These are phyloP conservation scores for Eilema sororculum DNA, from an alignment of 2,888 invertebrate genomes.

Conservation along the genomic window DNA sequence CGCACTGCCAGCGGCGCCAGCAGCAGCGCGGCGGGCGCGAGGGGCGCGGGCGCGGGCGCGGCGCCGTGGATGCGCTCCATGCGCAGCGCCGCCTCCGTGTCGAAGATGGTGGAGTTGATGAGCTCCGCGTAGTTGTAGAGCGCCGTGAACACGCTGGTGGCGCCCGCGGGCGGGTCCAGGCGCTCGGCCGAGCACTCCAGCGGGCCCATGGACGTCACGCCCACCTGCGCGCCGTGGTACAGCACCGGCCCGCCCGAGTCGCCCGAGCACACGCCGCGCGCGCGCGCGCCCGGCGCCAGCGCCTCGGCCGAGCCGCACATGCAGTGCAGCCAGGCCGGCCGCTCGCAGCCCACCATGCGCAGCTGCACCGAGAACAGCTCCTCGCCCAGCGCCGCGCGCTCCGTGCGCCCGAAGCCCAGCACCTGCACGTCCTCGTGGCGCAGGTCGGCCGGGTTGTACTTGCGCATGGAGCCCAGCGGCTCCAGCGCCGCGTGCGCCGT, in stretches of 20 bases:
- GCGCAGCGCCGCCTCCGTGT: slow-evolving; percentile 59
- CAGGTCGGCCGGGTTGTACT: slow-evolving; percentile 57
- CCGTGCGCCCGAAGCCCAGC: slow-evolving; percentile 76
- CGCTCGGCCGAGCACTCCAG: slow-evolving; percentile 59
- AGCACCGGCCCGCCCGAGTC: slow-evolving; percentile 78
- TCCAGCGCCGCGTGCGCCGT: slow-evolving; percentile 30
- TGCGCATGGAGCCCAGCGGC: slow-evolving; percentile 50
- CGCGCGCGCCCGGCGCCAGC: slow-evolving; percentile 33
- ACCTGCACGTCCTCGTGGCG: slow-evolving; percentile 62
- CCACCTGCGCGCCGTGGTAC: slow-evolving; percentile 64
- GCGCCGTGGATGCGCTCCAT: slow-evolving; percentile 49
- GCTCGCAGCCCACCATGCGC: slow-evolving; percentile 65
- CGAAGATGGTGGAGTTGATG: slow-evolving; percentile 68
- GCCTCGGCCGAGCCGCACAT: slow-evolving; percentile 57
- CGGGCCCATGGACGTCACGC: slow-evolving; percentile 76
- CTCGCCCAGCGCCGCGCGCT: slow-evolving; percentile 62
- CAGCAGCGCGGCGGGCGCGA: background rate
- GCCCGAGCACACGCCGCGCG: slow-evolving; percentile 75
- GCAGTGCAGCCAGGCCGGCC: slow-evolving; percentile 66
- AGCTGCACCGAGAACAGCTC: slow-evolving; percentile 67
- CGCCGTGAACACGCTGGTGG: slow-evolving; percentile 75
- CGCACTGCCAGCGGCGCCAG: background rate
- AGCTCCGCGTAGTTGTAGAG: slow-evolving; percentile 67
- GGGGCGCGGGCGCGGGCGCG: slow-evolving; percentile 13
- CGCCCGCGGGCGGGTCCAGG: slow-evolving; percentile 41